Percentiles rank a stretch among this genome's conserved stretches.
These are phyloP conservation scores for Guaruba guarouba DNA, from an alignment of 2,113 vertebrate species.

Conservation along the genomic window DNA sequence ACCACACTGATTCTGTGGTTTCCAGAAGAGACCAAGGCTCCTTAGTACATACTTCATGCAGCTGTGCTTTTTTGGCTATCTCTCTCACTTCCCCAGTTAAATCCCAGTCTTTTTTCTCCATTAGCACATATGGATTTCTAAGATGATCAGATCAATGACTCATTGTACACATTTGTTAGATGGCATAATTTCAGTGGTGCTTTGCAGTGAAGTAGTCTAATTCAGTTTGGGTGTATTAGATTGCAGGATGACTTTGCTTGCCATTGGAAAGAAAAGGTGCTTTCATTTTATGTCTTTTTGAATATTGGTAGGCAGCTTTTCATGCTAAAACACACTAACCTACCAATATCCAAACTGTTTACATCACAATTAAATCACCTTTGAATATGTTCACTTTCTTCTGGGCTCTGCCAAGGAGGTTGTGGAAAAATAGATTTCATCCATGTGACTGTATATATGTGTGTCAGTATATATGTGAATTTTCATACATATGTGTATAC, in stretches of 20 bases:
- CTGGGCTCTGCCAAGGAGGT: not conserved
- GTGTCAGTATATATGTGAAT: not conserved
- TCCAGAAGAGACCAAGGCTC: not conserved
- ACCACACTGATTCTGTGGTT: constrained; percentile 2
- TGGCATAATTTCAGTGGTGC: not conserved
- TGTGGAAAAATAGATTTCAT: not conserved
- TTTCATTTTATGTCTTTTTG: not conserved
- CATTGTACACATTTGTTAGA: not conserved
- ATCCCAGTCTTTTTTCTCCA: constrained; percentile 1
- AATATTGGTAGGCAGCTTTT: not conserved
- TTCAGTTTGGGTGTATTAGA: not conserved
- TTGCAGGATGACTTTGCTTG: not conserved
- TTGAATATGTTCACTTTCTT: not conserved
- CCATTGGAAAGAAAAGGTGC: not conserved
- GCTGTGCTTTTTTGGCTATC: constrained; percentile 43
- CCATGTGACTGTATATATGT: not conserved
- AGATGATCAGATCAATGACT: constrained; percentile 19
- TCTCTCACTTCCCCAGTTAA: constrained; percentile 1
- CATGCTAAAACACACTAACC: not conserved
- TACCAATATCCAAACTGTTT: not conserved
- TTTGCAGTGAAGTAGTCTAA: not conserved
- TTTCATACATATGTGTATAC: not conserved
- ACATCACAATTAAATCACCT: not conserved
- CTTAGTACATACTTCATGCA: constrained; percentile 25
- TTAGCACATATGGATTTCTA: constrained; percentile 18